phyloP scores from a whole-genome alignment of 2,113 vertebrate genomes.

The Hippocampus zosterae region DNA sequence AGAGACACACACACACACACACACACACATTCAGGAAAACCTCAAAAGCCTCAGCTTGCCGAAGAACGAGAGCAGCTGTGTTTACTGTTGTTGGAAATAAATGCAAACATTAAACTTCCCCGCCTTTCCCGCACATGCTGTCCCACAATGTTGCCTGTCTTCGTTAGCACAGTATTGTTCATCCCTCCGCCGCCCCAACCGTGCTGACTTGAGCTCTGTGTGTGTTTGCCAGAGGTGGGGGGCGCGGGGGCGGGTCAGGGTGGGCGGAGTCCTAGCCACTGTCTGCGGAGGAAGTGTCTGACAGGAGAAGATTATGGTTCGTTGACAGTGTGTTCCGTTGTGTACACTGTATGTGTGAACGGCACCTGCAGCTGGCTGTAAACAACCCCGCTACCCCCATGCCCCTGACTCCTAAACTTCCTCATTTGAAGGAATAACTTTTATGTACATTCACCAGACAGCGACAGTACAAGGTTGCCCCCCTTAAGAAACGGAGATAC shows the following conservation, averaged over 20 bases:
- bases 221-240: conserved; percentile 6
- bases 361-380: background rate
- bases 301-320: background rate
- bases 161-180: background rate
- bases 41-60: conserved; percentile 33
- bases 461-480: too few species aligned
- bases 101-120: conserved; percentile 27
- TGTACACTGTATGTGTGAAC: background rate
- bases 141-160: conserved; percentile 41
- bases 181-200: too few species aligned
- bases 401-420: background rate
- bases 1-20: conserved; percentile 17
- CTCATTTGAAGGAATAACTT: too few species aligned
- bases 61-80: conserved; percentile 57
- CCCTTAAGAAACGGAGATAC: too few species aligned
- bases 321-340: conserved; percentile 3
- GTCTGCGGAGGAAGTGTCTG: background rate
- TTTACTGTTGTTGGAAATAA: conserved; percentile 68
- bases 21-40: conserved; percentile 46
- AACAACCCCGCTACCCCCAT: background rate
- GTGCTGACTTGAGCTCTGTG: too few species aligned
- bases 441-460: background rate
- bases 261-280: background rate
- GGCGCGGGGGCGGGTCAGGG: background rate
- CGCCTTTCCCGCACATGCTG: background rate